Evolutionary conservation across 2,797 vertebrate species (phyloP), one percentile per base, ranked within the genome.

Genomic region (Lutjanus campechanus): DNA sequence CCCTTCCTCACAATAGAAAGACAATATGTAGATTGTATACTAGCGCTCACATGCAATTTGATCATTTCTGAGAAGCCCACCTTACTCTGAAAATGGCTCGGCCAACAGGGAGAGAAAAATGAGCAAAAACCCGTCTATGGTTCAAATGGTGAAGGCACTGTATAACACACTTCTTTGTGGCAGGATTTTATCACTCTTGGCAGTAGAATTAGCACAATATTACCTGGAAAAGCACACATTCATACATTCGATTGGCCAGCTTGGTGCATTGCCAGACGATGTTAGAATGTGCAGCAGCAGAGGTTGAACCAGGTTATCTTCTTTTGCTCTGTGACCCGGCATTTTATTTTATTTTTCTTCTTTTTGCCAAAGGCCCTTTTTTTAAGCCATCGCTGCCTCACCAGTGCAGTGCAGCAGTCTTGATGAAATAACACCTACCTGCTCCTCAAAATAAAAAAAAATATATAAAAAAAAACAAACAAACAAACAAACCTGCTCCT

Each of bases 401-500:
- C 11, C n/a, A 16, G 10, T 40, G 54, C 61, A 47, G 10, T 40
- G 54, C 61, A 47, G 62, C 16, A 47, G 8, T 61, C 47, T 13
- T 47, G 41, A 61, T 73, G 44, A 51, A 80, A 73, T 29, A 43
- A 62, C 43, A 62, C 56, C 47, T 44, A n/a, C 49, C 47, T 44
- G 36, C 46, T 79, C 22, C 55, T 59, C 11, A 44, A 55, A 43
- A 44, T 44, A 19, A 44, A 50, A 44, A 40, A 8, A 1, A 44
- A 51, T 4, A 5, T 5, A 12, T 25, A 25, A 25, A 25, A 25
- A 25, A 25, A 25, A 25, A 25, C 25, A 25, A 25, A 25, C 25
- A 25, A 25, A 46, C 12, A n/a, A 19, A 55, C 12, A 51, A 2
- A 46, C 15, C 47, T n/a, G 43, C 4, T 51, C 20, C 7, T 44